Evolutionary conservation across 2,797 vertebrate species (phyloP).

Genomic region (Sarcophilus harrisii): DNA sequence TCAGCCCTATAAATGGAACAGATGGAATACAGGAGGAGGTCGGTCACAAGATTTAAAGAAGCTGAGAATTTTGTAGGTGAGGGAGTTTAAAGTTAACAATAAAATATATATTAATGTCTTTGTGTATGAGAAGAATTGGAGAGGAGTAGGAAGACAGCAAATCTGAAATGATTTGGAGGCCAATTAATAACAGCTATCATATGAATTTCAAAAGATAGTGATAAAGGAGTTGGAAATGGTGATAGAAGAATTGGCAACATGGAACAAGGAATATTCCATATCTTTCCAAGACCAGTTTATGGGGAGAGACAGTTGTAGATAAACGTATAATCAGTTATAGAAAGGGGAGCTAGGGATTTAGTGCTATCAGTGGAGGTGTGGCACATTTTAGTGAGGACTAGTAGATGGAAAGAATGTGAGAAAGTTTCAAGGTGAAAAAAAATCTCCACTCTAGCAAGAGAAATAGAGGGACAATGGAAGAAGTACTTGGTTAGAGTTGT

Average conservation of each 20-base stretch:
- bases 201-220: background rate
- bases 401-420: background rate
- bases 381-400: background rate
- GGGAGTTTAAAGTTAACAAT: background rate
- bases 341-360: background rate
- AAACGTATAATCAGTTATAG: background rate
- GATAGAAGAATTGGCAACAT: background rate
- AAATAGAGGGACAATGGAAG: background rate
- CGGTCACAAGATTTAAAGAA: background rate
- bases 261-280: background rate
- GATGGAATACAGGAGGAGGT: background rate
- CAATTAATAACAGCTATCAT: background rate
- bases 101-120: background rate
- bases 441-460: background rate
- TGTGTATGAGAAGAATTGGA: background rate
- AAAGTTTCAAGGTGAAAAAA: background rate
- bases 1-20: background rate
- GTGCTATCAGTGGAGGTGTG: background rate
- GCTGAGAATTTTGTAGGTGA: background rate
- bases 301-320: background rate
- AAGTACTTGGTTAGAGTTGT: background rate
- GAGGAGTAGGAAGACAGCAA: background rate
- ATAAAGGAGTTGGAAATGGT: background rate
- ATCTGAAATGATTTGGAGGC: background rate
- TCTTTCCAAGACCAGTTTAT: background rate